Evolutionary conservation across 1,140 invertebrate genomes (phyloP), one percentile per base, ranked within the genome.

Genomic region (Ceratosolen fusciceps): DNA sequence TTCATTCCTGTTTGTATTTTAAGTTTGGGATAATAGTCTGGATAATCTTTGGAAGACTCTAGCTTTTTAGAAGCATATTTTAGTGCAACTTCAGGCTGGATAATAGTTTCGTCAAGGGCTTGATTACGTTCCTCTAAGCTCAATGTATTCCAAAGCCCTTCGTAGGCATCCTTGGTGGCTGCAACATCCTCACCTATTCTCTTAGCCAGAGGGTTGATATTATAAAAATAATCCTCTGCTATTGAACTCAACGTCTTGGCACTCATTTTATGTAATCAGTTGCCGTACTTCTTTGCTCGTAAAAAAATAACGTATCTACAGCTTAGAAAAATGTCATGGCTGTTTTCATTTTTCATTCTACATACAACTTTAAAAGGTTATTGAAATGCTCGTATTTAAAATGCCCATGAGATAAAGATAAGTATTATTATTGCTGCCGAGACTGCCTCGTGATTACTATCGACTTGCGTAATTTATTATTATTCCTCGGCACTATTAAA

Each of bases 71-170:
- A 86, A 7, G 93, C 90, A 87, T 95, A 95, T 82, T 94, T 94
- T 4, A 95, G 85, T 5, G 92, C 91, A 67, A 94, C 92, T 83
- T 95, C 94, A 3, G 94, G 94, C 85, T 94, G 93, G 54, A 95
- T 95, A 76, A 96, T 93, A 1, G 93, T 94, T 86, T 95, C 94
- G 83, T 95, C 93, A 19, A 96, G 90, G 47, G 95, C 93, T 89
- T 95, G 91, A 77, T 93, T 93, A 87, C 94, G 93, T 88, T 95
- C 94, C 62, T 93, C 92, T 58, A 91, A 88, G 52, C 92, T 92
- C 3, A 96, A 85, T 21, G 92, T 91, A 80, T 92, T 91, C 94
- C 94, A 96, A 19, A 94, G 89, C 71, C 93, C 92, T 88, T 94
- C 93, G 80, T 95, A 94, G 4, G 93, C 92, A 81, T 93, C 92